phyloP scores from a whole-genome alignment of 2,113 vertebrate genomes.

The Phainopepla nitens region DNA sequence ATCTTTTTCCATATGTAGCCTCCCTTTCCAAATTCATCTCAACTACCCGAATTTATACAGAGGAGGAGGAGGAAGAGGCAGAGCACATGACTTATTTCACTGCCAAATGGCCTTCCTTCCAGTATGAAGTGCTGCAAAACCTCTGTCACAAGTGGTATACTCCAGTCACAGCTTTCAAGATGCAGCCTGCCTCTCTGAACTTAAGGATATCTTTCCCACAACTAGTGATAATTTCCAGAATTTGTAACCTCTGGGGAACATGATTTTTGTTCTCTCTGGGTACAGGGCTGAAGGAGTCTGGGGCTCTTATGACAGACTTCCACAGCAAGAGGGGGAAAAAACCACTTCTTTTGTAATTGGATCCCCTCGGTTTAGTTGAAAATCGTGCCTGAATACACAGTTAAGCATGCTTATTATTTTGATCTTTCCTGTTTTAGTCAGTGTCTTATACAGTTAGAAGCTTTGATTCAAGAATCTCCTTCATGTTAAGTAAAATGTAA shows the following conservation, averaged over 20 bases:
- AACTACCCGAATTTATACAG: neutral
- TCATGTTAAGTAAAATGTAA: neutral
- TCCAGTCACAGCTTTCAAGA: neutral
- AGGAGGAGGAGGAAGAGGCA: neutral
- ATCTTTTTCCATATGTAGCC: neutral
- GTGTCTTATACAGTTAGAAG: neutral
- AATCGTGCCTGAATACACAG: neutral
- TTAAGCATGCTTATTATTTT: neutral
- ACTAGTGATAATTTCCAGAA: neutral
- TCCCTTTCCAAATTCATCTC: neutral
- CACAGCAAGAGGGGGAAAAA: neutral
- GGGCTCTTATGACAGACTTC: neutral
- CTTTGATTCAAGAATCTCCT: neutral
- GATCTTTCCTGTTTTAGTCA: neutral
- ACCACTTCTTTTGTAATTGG: neutral
- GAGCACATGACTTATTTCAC: neutral
- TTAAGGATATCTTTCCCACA: neutral
- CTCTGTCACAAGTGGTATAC: accelerated
- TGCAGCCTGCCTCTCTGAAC: neutral
- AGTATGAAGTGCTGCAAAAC: neutral
- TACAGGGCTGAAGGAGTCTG: neutral
- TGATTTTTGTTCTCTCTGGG: neutral
- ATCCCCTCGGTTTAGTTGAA: neutral
- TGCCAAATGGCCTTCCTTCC: neutral
- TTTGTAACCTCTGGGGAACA: neutral